Conservation (phyloP, 1,140 invertebrate species). For the Zaprionus vittiger region DNA sequence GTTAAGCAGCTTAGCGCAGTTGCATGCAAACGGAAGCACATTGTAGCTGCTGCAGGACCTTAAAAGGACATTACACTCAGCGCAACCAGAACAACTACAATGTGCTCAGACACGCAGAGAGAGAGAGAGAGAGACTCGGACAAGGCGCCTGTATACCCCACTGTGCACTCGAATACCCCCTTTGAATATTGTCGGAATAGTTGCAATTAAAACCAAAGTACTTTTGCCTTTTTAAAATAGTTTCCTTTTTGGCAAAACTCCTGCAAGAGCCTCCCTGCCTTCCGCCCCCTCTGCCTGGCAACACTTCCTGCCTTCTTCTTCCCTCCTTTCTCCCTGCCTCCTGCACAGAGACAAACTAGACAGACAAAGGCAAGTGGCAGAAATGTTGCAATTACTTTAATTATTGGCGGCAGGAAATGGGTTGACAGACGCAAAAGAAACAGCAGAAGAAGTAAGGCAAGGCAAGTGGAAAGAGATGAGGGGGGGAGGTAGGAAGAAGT, state of each 20-base stretch:
- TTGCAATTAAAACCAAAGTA: conserved; percentile 82
- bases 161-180: conserved; percentile 15
- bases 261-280: conserved; percentile 16
- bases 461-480: neutral
- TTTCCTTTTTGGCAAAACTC: conserved; percentile 76
- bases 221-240: conserved; percentile 82
- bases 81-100: conserved; percentile 51
- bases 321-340: neutral
- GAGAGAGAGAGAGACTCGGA: conserved; percentile 9
- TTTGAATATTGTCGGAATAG: conserved; percentile 41
- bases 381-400: conserved; percentile 82
- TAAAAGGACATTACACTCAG: conserved; percentile 76
- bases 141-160: conserved; percentile 47
- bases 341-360: conserved; percentile 3
- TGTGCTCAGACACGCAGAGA: conserved; percentile 52
- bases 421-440: conserved; percentile 69
- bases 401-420: conserved; percentile 81
- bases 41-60: conserved; percentile 58
- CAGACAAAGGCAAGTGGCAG: conserved; percentile 73
- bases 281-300: neutral
- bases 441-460: conserved; percentile 8
- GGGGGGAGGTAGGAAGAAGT: neutral
- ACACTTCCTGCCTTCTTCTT: neutral
- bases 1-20: conserved; percentile 72
- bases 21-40: conserved; percentile 78